phyloP scores from a whole-genome alignment of 1,140 invertebrate genomes.

The Asobara japonica region DNA sequence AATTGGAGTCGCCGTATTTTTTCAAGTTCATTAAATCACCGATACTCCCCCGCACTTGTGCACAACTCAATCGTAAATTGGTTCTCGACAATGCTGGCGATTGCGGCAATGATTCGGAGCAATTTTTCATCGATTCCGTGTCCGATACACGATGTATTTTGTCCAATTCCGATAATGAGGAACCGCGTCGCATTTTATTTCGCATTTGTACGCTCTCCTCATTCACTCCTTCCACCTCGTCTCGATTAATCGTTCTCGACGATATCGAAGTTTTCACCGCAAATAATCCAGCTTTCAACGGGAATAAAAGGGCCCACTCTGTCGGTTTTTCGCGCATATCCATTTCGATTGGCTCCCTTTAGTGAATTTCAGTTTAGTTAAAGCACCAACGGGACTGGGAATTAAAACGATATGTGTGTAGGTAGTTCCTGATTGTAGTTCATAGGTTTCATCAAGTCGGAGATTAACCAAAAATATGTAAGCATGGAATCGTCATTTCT shows the following conservation, averaged over 20 bases:
- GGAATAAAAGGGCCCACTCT: slow-evolving; percentile 71
- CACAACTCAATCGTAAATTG: slow-evolving; percentile 60
- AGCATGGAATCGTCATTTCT: no score
- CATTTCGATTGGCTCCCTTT: slow-evolving; percentile 43
- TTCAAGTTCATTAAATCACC: slow-evolving; percentile 82
- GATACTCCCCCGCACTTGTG: slow-evolving; percentile 73
- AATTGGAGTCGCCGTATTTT: slow-evolving; percentile 75
- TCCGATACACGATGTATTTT: slow-evolving; percentile 64
- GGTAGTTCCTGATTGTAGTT: no score
- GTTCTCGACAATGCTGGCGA: slow-evolving; percentile 67
- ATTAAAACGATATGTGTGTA: no score
- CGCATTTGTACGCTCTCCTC: slow-evolving; percentile 53
- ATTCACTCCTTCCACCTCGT: slow-evolving; percentile 44
- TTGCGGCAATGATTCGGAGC: slow-evolving; percentile 67
- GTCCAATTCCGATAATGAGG: slow-evolving; percentile 78
- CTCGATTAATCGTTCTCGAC: slow-evolving; percentile 53
- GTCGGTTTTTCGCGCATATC: slow-evolving; percentile 61
- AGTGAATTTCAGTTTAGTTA: neutral
- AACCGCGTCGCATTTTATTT: slow-evolving; percentile 71
- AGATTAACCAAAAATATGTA: no score
- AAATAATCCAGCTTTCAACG: slow-evolving; percentile 70
- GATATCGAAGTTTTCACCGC: slow-evolving; percentile 69
- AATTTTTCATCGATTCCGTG: slow-evolving; percentile 65
- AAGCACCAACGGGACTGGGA: neutral
- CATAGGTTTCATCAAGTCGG: no score